phyloP scores from a whole-genome alignment of 2,888 invertebrate genomes.

The Apotomis turbidana region DNA sequence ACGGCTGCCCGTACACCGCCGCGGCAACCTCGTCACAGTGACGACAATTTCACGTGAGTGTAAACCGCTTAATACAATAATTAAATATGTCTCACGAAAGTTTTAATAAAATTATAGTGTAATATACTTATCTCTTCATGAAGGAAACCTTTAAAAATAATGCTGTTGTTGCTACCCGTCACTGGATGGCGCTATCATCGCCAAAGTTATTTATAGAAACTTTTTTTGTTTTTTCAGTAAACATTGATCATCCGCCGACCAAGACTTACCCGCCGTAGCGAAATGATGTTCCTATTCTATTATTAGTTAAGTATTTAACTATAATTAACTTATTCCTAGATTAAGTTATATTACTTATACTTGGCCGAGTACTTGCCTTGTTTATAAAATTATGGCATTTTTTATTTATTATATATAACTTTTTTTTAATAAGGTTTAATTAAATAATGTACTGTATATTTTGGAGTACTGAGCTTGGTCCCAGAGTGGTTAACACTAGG shows the following conservation, averaged over 20 bases:
- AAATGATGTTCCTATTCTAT: conserved; percentile 37
- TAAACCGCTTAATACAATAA: too few relatives aligned
- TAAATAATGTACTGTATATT: not conserved
- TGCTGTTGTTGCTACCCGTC: not conserved
- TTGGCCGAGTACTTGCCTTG: conserved; percentile 13
- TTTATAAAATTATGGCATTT: conserved; percentile 10
- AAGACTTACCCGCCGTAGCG: conserved; percentile 36
- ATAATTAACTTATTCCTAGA: conserved; percentile 37
- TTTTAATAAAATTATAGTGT: too few relatives aligned
- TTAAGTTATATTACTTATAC: conserved; percentile 24
- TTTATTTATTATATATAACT: conserved; percentile 13
- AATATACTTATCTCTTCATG: too few relatives aligned
- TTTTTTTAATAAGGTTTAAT: not conserved
- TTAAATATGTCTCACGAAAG: too few relatives aligned
- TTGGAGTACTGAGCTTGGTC: not conserved
- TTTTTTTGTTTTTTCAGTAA: conserved; percentile 32
- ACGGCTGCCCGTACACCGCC: too few relatives aligned
- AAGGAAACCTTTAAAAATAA: too few relatives aligned
- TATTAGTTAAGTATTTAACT: conserved; percentile 29
- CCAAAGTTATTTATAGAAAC: not conserved
- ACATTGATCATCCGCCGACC: conserved; percentile 7
- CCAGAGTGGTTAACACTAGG: not conserved
- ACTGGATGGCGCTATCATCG: not conserved
- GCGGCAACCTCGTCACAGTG: too few relatives aligned
- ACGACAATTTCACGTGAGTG: too few relatives aligned